Conservation (phyloP, 1,140 invertebrate species). For the Proales similis region DNA sequence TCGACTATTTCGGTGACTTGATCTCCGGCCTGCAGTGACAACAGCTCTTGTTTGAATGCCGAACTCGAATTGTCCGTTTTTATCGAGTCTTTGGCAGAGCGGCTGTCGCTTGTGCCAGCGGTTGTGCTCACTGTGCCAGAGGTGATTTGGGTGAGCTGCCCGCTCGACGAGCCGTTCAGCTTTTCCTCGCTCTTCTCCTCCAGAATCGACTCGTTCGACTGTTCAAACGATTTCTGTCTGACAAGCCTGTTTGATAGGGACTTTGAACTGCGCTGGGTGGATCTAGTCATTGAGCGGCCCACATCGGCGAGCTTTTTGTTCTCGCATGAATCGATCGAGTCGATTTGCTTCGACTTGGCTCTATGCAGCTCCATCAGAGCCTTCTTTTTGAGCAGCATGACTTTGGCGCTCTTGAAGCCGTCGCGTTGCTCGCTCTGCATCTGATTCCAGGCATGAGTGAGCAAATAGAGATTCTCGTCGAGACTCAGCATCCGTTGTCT, state of each 20-base stretch:
- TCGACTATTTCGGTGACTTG: background rate
- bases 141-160: background rate
- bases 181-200: background rate
- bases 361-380: background rate
- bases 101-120: too few relatives aligned
- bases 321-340: background rate
- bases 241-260: slow-evolving; percentile 6
- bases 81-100: too few relatives aligned
- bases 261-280: background rate
- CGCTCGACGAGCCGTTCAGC: background rate
- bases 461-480: slow-evolving; percentile 33
- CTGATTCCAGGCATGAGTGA: slow-evolving; percentile 31
- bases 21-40: too few relatives aligned
- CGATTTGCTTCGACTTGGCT: background rate
- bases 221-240: slow-evolving; percentile 31
- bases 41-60: background rate
- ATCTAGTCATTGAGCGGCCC: background rate
- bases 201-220: background rate
- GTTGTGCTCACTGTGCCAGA: background rate
- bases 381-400: slow-evolving; percentile 7
- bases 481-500: slow-evolving; percentile 3
- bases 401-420: slow-evolving; percentile 13
- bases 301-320: too few relatives aligned
- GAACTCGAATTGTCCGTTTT: too few relatives aligned
- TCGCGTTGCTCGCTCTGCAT: slow-evolving; percentile 29